phyloP scores from a whole-genome alignment of 1,140 invertebrate species.

The Dendrolimus kikuchii region DNA sequence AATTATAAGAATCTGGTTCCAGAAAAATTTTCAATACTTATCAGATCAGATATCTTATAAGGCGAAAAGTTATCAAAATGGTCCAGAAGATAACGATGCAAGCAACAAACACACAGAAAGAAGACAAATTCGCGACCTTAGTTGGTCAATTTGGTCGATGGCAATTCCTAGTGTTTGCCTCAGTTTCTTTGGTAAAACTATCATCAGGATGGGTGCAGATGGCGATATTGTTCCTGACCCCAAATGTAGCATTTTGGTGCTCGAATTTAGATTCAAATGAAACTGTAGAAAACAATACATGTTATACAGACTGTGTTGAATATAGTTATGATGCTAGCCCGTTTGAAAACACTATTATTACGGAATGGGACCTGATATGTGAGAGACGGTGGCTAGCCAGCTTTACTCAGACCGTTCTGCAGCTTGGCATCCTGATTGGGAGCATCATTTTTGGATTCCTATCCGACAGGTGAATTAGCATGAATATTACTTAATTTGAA shows the following conservation, averaged over 20 bases:
- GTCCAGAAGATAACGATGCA: background rate
- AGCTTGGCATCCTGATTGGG: slow-evolving; percentile 70
- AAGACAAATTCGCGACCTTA: slow-evolving; percentile 41
- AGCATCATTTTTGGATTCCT: slow-evolving; percentile 70
- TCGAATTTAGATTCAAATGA: slow-evolving; percentile 25
- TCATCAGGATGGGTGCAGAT: slow-evolving; percentile 74
- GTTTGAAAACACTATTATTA: slow-evolving; percentile 66
- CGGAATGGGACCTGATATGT: slow-evolving; percentile 72
- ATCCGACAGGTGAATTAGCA: slow-evolving; percentile 57
- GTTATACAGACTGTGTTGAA: slow-evolving; percentile 36
- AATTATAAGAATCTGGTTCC: too few species aligned
- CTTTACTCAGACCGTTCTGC: slow-evolving; percentile 67
- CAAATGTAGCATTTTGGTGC: slow-evolving; percentile 35
- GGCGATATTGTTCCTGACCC: slow-evolving; percentile 64
- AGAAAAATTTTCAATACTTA: too few species aligned
- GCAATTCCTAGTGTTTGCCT: slow-evolving; percentile 69
- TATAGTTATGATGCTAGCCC: slow-evolving; percentile 59
- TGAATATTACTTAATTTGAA: too few species aligned
- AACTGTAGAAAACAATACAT: slow-evolving; percentile 31
- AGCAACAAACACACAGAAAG: slow-evolving; percentile 20
- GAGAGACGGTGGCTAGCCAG: slow-evolving; percentile 61
- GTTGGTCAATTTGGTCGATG: slow-evolving; percentile 74
- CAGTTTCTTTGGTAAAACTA: slow-evolving; percentile 71
- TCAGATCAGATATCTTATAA: background rate
- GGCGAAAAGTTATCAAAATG: background rate